Evolutionary conservation across 2,797 vertebrate genomes (phyloP), one percentile per base, ranked within the genome.

Genomic region (Siniperca scherzeri): DNA sequence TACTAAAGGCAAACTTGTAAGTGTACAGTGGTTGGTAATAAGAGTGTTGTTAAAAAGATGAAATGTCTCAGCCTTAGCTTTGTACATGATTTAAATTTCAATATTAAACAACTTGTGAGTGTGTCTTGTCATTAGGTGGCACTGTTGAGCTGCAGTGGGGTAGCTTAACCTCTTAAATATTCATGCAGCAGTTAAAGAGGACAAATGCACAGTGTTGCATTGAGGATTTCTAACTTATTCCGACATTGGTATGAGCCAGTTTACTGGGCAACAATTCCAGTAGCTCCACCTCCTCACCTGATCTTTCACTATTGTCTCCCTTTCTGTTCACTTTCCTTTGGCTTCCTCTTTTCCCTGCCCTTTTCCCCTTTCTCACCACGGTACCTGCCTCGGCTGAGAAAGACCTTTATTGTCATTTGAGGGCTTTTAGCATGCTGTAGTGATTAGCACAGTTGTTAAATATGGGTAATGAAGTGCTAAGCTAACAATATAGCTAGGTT

Each of bases 201-300:
- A 86, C 53, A 84, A 78, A 83, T 60, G 50, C 60, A 76, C 67
- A 90, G 30, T 86, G 83, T 86, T 90, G 64, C 72, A 75, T 56
- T 84, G 77, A 88, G 81, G 78, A 85, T 88, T 88, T 84, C 56
- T 88, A 89, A 92, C 84, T 83, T 80, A 60, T 53, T 83, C 81
- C 89, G 87, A 88, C 87, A 89, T 70, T 75, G 89, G 87, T 78
- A 89, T 90, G 84, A 90, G 76, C 48, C 85, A 68, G 66, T 85
- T 87, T 65, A 75, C 72, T 78, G 67, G 74, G 67, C 52, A 17
- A 89, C 80, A 85, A 6, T 69, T 85, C 48, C 74, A 65, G 64
- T 68, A 67, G 86, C 92, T 92, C 92, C 88, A 25, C 92, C 91
- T 83, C 84, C 91, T 93, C 93, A 92, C 90, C 91, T 93, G 91